phyloP scores from a whole-genome alignment of 2,797 vertebrate species.

The Pseudochirops corinnae region DNA sequence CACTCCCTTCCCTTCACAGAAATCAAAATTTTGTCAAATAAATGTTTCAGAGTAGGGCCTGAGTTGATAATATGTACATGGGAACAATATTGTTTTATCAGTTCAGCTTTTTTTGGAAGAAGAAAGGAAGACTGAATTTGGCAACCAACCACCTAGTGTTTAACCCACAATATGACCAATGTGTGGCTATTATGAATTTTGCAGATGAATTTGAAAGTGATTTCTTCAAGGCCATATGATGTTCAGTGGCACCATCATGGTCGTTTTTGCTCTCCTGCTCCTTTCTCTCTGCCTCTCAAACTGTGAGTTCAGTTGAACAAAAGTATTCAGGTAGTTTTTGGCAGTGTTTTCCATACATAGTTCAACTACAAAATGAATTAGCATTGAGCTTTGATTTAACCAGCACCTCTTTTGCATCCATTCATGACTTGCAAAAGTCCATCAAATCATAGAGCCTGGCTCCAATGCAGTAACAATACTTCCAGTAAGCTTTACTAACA shows the following conservation, averaged over 20 bases:
- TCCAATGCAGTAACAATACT: constrained; percentile 29
- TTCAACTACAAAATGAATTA: constrained; percentile 67
- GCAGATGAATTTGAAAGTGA: constrained; percentile 67
- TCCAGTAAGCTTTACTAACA: constrained; percentile 67
- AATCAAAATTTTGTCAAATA: constrained; percentile 8
- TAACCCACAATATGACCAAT: constrained; percentile 58
- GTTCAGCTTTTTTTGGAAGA: constrained; percentile 34
- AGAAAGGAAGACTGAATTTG: constrained; percentile 1
- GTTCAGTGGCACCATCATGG: constrained; percentile 70
- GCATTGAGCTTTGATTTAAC: constrained; percentile 66
- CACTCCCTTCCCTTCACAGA: not conserved
- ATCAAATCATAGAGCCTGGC: constrained; percentile 25
- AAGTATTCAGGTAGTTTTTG: constrained; percentile 77
- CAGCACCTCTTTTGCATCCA: constrained; percentile 67
- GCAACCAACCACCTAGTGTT: constrained; percentile 18
- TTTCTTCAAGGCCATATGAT: constrained; percentile 73
- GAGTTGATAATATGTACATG: not conserved
- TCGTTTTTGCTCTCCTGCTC: constrained; percentile 64
- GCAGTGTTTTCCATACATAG: constrained; percentile 70
- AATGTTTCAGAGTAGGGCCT: not conserved
- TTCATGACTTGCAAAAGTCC: constrained; percentile 38
- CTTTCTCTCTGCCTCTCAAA: constrained; percentile 74
- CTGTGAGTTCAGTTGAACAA: constrained; percentile 80
- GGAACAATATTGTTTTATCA: not conserved
- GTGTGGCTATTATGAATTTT: constrained; percentile 75